Evolutionary conservation across 2,888 invertebrate species (phyloP), one percentile per base, ranked within the genome.

Genomic region (Vesta saturnalis): DNA sequence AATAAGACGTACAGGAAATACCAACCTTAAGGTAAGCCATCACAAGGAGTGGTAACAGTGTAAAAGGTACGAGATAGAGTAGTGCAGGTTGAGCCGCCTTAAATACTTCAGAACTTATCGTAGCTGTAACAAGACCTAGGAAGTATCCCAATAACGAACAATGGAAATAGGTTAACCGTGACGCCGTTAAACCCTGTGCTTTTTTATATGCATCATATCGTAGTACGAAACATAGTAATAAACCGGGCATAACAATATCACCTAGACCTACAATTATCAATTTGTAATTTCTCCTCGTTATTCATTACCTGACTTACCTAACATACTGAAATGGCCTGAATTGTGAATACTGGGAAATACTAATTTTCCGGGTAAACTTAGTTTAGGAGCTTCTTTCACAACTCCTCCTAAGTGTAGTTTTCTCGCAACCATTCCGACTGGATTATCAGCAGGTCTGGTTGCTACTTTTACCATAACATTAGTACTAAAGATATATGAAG

Each of bases 171-270:
- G 96, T 96, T 80, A 94, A 87, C 74, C 91, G 89, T 21, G 78
- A 78, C 16, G 82, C 81, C 19, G 80, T 69, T 70, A 84, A 64
- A 14, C 93, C 87, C 81, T 94, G 94, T 59, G 94, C 91, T 84
- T 96, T 96, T 85, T 98, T 98, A 86, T 97, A 97, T 10, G 97
- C 97, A 86, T 98, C 98, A 84, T 97, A 98, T 46, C 98, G 94
- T 78, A 98, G 86, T 70, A 98, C 98, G 86, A 98, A 98, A 85
- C 98, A 98, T 74, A 98, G 87, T 78, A 98, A 84, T 61, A 98
- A 86, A 1, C 98, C 98, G 18, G 97, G 97, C 97, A 98, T 97
- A 62, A 98, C 97, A 60, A 94, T 92, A 82, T 94, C 93, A 15
- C 93, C 93, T 60, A 94, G 85, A 74, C 93, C 84, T 84, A 67